Conservation (phyloP, 2,888 invertebrate species). For the Agonopterix heracliana region DNA sequence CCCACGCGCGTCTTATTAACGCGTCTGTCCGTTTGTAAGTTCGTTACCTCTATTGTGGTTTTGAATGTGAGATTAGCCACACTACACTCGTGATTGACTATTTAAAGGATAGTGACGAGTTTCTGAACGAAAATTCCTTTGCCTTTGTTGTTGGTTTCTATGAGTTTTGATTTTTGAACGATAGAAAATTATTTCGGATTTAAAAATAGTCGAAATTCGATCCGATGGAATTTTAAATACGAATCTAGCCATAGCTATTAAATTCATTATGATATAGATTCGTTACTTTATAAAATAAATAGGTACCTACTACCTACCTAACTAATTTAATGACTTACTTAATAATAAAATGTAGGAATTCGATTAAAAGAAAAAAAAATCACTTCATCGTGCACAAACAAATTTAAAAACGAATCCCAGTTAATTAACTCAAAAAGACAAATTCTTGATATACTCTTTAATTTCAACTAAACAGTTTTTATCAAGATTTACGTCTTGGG, state of each 20-base stretch:
- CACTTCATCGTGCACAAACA: no score
- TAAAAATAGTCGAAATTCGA: neutral
- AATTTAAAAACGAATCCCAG: neutral
- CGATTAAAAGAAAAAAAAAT: no score
- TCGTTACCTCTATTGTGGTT: conserved; percentile 72
- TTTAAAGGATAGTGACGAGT: conserved; percentile 63
- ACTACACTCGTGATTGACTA: conserved; percentile 72
- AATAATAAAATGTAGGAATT: no score
- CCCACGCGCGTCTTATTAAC: conserved; percentile 73
- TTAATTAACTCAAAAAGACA: conserved; percentile 9
- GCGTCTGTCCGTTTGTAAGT: conserved; percentile 69
- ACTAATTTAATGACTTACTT: no score
- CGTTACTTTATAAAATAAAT: no score
- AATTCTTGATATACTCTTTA: conserved; percentile 25
- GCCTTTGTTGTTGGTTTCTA: neutral
- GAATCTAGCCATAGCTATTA: neutral
- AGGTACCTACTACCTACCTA: no score
- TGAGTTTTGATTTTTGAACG: neutral
- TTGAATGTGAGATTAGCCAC: conserved; percentile 72
- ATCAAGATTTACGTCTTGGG: conserved; percentile 47
- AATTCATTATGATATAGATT: no score
- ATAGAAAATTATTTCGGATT: neutral
- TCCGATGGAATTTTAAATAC: neutral
- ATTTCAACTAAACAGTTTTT: conserved; percentile 43
- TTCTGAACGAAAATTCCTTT: conserved; percentile 30